Evolutionary conservation across 2,113 vertebrate species (phyloP).

Genomic region (Polyodon spathula): DNA sequence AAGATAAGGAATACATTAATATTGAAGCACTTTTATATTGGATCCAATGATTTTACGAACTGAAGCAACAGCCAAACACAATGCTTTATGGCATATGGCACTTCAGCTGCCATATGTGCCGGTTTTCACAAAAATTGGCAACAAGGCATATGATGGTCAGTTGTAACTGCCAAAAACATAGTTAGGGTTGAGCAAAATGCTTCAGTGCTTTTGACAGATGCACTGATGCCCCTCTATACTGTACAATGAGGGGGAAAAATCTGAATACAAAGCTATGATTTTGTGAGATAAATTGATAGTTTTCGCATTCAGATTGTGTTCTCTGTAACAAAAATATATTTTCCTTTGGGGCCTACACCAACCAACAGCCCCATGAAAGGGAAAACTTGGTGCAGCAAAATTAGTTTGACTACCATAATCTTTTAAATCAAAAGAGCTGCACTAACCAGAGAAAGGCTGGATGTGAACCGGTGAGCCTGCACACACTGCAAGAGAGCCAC

Average conservation of each 20-base stretch:
- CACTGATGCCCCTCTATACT: conserved; percentile 36
- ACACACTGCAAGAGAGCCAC: no score
- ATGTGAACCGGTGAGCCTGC: no score
- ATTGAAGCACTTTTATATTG: conserved; percentile 64
- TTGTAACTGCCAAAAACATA: conserved; percentile 98
- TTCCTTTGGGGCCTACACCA: not conserved
- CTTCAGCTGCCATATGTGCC: conserved; percentile 98
- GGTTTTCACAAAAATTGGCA: conserved; percentile 98
- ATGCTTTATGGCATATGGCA: conserved; percentile 97
- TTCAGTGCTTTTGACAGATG: conserved; percentile 79
- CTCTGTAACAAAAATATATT: not conserved
- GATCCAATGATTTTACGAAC: conserved; percentile 73
- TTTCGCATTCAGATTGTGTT: not conserved
- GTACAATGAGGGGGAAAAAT: conserved; percentile 28
- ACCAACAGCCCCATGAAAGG: conserved; percentile 14
- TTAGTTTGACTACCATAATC: conserved; percentile 5
- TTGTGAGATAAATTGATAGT: conserved; percentile 1
- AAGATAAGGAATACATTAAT: conserved; percentile 60
- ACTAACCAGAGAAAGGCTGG: no score
- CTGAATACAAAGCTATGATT: conserved; percentile 23
- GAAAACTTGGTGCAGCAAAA: conserved; percentile 20
- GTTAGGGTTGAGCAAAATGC: conserved; percentile 70
- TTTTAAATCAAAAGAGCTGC: conserved; percentile 12
- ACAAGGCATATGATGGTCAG: conserved; percentile 84
- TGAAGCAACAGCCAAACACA: conserved; percentile 87